Evolutionary conservation across 2,797 vertebrate species (phyloP).

Genomic region (Tauraco hartlaubi): DNA sequence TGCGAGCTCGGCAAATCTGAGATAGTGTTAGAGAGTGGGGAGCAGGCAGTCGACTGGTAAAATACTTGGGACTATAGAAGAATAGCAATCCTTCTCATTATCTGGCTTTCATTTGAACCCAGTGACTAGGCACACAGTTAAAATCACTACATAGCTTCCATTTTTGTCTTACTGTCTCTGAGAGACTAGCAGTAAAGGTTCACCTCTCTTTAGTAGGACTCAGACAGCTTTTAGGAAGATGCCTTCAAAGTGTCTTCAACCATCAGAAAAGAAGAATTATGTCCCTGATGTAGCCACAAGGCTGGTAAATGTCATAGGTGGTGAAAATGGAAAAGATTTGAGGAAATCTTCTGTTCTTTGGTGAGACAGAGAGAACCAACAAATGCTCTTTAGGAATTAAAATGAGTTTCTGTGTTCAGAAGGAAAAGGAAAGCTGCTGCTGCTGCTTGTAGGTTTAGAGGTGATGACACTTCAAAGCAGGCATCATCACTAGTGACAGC

Average conservation of each 20-base stretch:
- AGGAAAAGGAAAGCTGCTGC: not conserved
- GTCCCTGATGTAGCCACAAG: fast-evolving
- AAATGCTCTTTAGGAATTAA: not conserved
- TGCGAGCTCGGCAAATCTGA: not conserved
- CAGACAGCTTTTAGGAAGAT: not conserved
- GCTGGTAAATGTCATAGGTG: not conserved
- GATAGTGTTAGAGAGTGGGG: not conserved
- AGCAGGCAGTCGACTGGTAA: not conserved
- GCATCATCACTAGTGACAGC: not conserved
- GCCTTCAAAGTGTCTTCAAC: not conserved
- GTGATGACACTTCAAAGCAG: not conserved
- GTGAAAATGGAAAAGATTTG: not conserved
- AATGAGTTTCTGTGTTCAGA: not conserved
- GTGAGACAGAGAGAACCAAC: not conserved
- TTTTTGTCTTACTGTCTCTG: not conserved
- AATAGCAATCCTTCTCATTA: not conserved
- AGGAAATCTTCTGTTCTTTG: not conserved
- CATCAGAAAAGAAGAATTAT: not conserved
- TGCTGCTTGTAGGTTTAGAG: not conserved
- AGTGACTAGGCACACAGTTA: not conserved
- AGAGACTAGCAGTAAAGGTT: not conserved
- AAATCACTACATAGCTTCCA: not conserved
- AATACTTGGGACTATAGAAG: not conserved
- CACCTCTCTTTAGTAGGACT: not conserved
- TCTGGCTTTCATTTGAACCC: not conserved